Conservation (phyloP, 1,140 invertebrate genomes). For the Globodera rostochiensis region DNA sequence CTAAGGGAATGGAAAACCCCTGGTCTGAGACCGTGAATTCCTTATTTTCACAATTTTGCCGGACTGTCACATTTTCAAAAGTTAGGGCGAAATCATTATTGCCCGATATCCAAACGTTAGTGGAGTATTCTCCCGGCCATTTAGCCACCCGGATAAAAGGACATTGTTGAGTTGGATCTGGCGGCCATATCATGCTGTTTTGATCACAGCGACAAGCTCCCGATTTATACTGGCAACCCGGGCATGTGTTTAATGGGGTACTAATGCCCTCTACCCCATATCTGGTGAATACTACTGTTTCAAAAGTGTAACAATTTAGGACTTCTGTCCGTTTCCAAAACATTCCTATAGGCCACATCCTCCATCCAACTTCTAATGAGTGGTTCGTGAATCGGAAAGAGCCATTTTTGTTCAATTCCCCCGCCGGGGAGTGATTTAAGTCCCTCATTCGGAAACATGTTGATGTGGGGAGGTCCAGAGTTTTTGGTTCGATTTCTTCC, state of each 20-base stretch:
- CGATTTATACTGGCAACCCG: background rate
- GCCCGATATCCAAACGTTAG: background rate
- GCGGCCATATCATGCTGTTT: slow-evolving; percentile 1
- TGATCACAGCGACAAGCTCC: background rate
- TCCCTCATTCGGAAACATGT: slow-evolving; percentile 7
- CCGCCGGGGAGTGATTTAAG: slow-evolving; percentile 7
- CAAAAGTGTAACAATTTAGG: slow-evolving; percentile 15
- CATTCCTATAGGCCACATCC: slow-evolving; percentile 7
- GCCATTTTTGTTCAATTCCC: background rate
- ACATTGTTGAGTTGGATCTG: slow-evolving; percentile 3
- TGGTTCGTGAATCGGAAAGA: background rate
- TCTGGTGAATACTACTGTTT: slow-evolving; percentile 11
- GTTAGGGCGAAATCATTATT: background rate
- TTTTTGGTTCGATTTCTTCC: background rate
- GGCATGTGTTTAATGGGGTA: background rate
- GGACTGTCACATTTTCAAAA: background rate
- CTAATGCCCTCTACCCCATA: background rate
- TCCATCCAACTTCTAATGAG: slow-evolving; percentile 6
- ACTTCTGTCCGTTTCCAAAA: background rate
- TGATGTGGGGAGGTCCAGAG: background rate
- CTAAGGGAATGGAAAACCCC: background rate
- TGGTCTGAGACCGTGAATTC: slow-evolving; percentile 5
- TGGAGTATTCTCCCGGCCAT: background rate
- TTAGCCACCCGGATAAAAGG: background rate
- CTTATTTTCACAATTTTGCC: background rate